Percentiles rank a stretch among this genome's conserved stretches.
Evolutionary conservation across 2,797 vertebrate genomes (phyloP).

Genomic region (Lindbergichthys nudifrons): DNA sequence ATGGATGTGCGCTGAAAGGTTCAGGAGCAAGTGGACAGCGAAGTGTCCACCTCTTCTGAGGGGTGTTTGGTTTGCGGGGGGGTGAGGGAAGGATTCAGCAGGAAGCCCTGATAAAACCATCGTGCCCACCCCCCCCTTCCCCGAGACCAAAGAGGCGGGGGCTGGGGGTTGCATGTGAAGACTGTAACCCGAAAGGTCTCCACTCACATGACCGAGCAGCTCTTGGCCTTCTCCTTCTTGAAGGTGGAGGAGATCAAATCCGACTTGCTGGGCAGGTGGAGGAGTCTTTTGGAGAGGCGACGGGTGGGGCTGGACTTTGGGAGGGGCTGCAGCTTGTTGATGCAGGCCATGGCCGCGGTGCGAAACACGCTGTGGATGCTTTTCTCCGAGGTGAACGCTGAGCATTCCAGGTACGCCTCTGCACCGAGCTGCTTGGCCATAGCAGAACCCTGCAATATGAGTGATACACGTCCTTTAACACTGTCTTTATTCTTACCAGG

Average conservation of each 20-base stretch:
- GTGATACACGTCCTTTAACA: conserved; percentile 2
- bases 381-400: conserved; percentile 95
- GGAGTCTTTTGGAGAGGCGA: conserved; percentile 94
- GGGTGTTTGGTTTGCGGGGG: conserved; percentile 78
- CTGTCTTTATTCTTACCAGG: not conserved
- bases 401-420: conserved; percentile 94
- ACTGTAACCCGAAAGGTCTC: conserved; percentile 57
- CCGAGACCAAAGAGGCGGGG: conserved; percentile 81
- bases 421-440: conserved; percentile 94
- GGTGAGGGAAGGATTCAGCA: conserved; percentile 84
- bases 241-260: conserved; percentile 94
- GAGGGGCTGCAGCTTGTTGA: conserved; percentile 87
- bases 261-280: conserved; percentile 93
- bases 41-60: conserved; percentile 83
- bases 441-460: conserved; percentile 86
- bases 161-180: conserved; percentile 71
- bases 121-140: conserved; percentile 82
- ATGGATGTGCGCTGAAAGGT: conserved; percentile 79
- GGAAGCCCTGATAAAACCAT: conserved; percentile 81
- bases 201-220: conserved; percentile 95
- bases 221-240: conserved; percentile 97
- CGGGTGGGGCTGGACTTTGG: conserved; percentile 89
- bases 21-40: conserved; percentile 85
- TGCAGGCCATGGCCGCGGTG: conserved; percentile 89
- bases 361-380: conserved; percentile 97